Base-by-base conservation (phyloP, 2,888 invertebrate species). In the Metellina segmentata region DNA sequence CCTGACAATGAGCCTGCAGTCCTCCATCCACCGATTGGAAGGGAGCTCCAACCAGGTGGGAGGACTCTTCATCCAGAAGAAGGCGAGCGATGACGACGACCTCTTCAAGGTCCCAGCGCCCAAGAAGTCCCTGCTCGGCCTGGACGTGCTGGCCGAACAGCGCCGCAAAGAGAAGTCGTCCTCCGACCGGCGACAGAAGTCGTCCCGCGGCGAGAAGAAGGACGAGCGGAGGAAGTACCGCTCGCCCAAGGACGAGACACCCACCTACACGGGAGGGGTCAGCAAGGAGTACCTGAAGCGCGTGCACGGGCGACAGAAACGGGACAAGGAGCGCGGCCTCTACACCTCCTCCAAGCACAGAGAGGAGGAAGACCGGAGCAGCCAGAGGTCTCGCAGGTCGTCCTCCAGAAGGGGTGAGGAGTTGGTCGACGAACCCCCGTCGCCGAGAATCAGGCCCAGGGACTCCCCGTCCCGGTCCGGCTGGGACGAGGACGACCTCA, bases 181-280 rank as follows among this genome's bases (percentile, higher is more conserved):
- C 52, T 77, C 13, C 83, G 87, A 77, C 89, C 89, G 52, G 19
- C 16, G 52, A 72, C 19, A 9, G 19, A 72, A 72, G 19, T 9
- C 20, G 9, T 34, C 72, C 9, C 34, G 34, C 34, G 34, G 34
- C 72, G 19, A 34, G 19, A 72, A 72, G 72, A 72, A 72, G 72
- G n/a, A 77, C 16, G 48, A 48, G n/a, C 48, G 53, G 9, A 88
- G 92, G 48, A 97, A 97, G 94, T 97, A 98, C 94, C 96, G 99
- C 81, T 96, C 96, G 81, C 96, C 97, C 13, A 96, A 97, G 94
- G 97, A 97, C 94, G 99, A 99, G 95, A 99, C 99, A 0, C 99
- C 99, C 0, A 97, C 98, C 0, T 97, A 99, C 94, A 98, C 98
- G 0, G 99, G 98, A 6, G 99, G 99, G 7, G 97, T 99, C 48